Conservation (phyloP, 2,888 invertebrate species). For the Drosophila fungiperda region DNA sequence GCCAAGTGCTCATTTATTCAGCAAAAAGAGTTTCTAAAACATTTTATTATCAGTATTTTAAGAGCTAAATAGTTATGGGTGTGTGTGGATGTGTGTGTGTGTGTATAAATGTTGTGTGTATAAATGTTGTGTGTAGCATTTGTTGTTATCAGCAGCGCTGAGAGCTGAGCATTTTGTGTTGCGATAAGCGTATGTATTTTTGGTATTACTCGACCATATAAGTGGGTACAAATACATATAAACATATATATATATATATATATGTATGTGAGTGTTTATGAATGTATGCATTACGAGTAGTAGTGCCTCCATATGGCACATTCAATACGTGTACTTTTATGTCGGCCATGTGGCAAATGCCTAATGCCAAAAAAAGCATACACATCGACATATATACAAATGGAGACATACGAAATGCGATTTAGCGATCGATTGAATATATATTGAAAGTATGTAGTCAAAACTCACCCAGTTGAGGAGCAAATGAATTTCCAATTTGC, state of each 20-base stretch:
- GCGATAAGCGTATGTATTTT: conserved; percentile 73
- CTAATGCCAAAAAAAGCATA: conserved; percentile 39
- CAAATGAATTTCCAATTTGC: conserved; percentile 56
- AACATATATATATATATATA: neutral
- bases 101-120: conserved; percentile 16
- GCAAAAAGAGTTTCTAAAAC: conserved; percentile 21
- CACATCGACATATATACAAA: neutral
- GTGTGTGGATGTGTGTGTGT: conserved; percentile 18
- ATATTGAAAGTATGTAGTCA: conserved; percentile 11
- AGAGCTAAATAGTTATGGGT: conserved; percentile 11
- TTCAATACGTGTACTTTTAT: conserved; percentile 55
- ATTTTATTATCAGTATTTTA: conserved; percentile 32
- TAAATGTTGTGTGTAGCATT: conserved; percentile 36
- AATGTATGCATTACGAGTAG: conserved; percentile 23
- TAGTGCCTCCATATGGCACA: conserved; percentile 42
- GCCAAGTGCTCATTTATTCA: conserved; percentile 6
- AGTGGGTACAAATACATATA: conserved; percentile 22
- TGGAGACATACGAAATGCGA: neutral
- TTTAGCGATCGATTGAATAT: neutral
- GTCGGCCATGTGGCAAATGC: conserved; percentile 70
- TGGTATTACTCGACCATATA: conserved; percentile 66
- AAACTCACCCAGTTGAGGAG: conserved; percentile 53
- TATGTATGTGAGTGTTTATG: conserved; percentile 10
- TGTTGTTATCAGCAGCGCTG: conserved; percentile 55
- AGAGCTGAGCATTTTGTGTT: conserved; percentile 44